Base-by-base conservation (phyloP, 2,888 invertebrate species). In the Alsophila aescularia region DNA sequence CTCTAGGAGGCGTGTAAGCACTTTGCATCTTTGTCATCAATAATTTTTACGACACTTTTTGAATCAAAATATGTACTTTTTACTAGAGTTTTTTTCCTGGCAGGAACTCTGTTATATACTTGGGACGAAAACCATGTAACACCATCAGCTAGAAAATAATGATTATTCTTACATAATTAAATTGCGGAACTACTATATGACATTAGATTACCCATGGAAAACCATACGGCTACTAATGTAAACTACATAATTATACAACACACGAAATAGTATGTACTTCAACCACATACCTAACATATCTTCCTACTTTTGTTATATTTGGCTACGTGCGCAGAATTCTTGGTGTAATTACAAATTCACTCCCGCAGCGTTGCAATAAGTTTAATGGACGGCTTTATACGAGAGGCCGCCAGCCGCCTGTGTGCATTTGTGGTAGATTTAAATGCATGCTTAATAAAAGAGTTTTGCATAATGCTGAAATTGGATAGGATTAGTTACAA, bases 301-400 rank as follows among this genome's bases (percentile, higher is more conserved):
- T 60, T 58, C 51, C n/a, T n/a, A n/a, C n/a, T n/a, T n/a, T n/a
- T n/a, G n/a, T n/a, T n/a, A n/a, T n/a, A 52, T 54, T 35, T 24
- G 40, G 52, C 48, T 61, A 68, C 67, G 67, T 66, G 73, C 60
- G 51, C 58, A 50, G 70, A 70, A 63, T 66, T 56, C 63, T 64
- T 50, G 32, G 51, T 56, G 58, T 73, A 73, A 77, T 79, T 79
- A 77, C 69, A 70, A 72, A 69, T 75, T 64, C 66, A 63, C 70
- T 66, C 67, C 52, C 51, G 66, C 60, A 62, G 58, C 58, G 62
- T 52, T 69, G 71, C 72, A 71, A 71, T 75, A 72, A 69, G 68
- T 59, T 67, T 72, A 74, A 73, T 72, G 67, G 60, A 65, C 60
- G 66, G 58, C 39, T 42, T n/a, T 40, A 35, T 39, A 32, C 27